Evolutionary conservation across 1,140 invertebrate genomes (phyloP).

Genomic region (Thaumatotibia leucotreta): DNA sequence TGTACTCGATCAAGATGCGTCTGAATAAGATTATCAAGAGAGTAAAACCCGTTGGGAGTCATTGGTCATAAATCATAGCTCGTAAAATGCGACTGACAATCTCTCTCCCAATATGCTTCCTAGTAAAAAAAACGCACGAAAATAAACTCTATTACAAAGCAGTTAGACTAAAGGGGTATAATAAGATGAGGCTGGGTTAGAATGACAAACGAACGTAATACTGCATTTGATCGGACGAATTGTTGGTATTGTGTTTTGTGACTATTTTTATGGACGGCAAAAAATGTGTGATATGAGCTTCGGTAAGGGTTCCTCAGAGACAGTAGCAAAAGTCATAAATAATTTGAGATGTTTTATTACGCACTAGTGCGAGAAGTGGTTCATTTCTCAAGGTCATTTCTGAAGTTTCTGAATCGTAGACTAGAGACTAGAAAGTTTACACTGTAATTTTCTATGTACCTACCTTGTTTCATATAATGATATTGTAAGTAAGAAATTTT

Average conservation of each 20-base stretch:
- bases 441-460: too few relatives aligned
- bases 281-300: conserved; percentile 17
- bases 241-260: conserved; percentile 72
- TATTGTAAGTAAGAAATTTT: too few relatives aligned
- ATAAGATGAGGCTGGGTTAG: conserved; percentile 52
- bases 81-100: conserved; percentile 72
- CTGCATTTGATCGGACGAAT: conserved; percentile 74
- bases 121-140: conserved; percentile 33
- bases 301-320: background rate
- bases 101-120: conserved; percentile 56
- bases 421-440: too few relatives aligned
- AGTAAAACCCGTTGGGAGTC: conserved; percentile 71
- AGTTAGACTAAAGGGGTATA: conserved; percentile 28
- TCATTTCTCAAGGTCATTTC: too few relatives aligned
- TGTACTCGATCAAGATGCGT: conserved; percentile 61
- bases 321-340: background rate
- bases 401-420: too few relatives aligned
- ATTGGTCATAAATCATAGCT: conserved; percentile 74
- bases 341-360: too few relatives aligned
- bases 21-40: conserved; percentile 73
- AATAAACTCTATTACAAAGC: conserved; percentile 26
- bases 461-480: too few relatives aligned
- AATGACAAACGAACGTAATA: conserved; percentile 75
- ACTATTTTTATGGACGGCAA: conserved; percentile 63
- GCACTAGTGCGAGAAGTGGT: too few relatives aligned